These are phyloP conservation scores for Halictus ligatus DNA, from an alignment of 2,888 invertebrate species.

Conservation along the genomic window DNA sequence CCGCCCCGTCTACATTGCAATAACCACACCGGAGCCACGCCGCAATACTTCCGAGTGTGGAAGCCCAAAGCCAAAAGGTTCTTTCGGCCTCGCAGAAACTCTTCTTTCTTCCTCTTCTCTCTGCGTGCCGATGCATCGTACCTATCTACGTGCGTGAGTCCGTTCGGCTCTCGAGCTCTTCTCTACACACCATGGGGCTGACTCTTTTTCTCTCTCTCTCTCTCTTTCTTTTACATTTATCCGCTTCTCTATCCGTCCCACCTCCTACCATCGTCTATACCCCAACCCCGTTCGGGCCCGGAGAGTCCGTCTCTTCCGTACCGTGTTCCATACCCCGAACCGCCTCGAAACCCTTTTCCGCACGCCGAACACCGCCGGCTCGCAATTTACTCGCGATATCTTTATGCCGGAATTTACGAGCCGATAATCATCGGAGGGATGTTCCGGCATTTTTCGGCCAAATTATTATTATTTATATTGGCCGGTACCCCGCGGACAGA, in stretches of 20 bases:
- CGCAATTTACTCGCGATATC: constrained; percentile 84
- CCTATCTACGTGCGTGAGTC: constrained; percentile 1
- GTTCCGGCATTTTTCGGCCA: constrained; percentile 82
- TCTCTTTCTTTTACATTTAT: constrained; percentile 14
- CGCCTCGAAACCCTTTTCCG: constrained; percentile 55
- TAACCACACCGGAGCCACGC: constrained; percentile 73
- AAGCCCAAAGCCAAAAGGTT: constrained; percentile 36
- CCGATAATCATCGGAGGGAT: constrained; percentile 84
- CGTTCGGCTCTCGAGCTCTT: background rate
- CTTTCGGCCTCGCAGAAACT: background rate
- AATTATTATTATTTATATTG: constrained; percentile 84
- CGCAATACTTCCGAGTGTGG: constrained; percentile 65
- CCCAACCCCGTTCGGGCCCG: constrained; percentile 13
- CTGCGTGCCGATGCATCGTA: constrained; percentile 46
- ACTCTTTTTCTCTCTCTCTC: constrained; percentile 3
- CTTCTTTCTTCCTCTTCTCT: constrained; percentile 40
- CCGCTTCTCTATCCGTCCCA: constrained; percentile 28
- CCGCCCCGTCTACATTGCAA: constrained; percentile 83
- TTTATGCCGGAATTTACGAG: constrained; percentile 83
- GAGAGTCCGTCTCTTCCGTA: constrained; percentile 12
- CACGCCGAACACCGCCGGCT: constrained; percentile 42
- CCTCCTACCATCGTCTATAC: constrained; percentile 14
- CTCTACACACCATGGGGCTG: constrained; percentile 20
- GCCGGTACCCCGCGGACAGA: constrained; percentile 71
- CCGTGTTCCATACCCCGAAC: constrained; percentile 40